Evolutionary conservation across 1,140 invertebrate species (phyloP).

Genomic region (Panagrolaimus sp.): DNA sequence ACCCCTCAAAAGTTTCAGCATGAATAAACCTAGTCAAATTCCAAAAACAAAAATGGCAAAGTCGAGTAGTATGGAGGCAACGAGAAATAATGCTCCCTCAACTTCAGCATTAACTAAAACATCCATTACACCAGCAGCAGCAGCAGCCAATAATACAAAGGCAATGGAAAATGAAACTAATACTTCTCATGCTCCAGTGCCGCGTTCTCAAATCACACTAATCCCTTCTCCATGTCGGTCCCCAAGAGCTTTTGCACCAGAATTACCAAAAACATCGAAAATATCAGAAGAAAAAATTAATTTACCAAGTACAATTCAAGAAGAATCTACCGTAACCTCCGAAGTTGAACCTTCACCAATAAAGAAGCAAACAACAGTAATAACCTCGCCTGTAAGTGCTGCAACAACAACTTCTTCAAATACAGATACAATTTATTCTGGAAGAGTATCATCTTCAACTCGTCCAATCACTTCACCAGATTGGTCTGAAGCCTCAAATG

Average conservation of each 20-base stretch:
- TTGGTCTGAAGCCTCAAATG: slow-evolving; percentile 16
- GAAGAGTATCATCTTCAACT: background rate
- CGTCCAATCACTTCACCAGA: slow-evolving; percentile 12
- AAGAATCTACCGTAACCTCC: background rate
- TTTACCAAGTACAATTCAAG: background rate
- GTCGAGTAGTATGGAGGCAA: slow-evolving; percentile 3
- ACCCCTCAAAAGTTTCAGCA: background rate
- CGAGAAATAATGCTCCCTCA: background rate
- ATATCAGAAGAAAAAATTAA: background rate
- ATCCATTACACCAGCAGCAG: background rate
- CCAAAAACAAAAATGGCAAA: slow-evolving; percentile 14
- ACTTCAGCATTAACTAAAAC: background rate
- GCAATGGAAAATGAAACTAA: no score
- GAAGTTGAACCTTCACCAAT: no score
- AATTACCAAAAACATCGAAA: background rate
- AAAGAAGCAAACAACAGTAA: background rate
- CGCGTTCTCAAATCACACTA: background rate
- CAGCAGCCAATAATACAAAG: no score
- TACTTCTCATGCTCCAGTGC: background rate
- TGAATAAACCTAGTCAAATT: background rate
- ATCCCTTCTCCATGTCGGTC: slow-evolving; percentile 11
- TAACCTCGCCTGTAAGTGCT: background rate
- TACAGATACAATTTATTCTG: slow-evolving; percentile 12
- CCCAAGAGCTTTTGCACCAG: background rate
- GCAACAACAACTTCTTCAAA: slow-evolving; percentile 9